Evolutionary conservation across 2,888 invertebrate genomes (phyloP).

Genomic region (Brachycybe producta): DNA sequence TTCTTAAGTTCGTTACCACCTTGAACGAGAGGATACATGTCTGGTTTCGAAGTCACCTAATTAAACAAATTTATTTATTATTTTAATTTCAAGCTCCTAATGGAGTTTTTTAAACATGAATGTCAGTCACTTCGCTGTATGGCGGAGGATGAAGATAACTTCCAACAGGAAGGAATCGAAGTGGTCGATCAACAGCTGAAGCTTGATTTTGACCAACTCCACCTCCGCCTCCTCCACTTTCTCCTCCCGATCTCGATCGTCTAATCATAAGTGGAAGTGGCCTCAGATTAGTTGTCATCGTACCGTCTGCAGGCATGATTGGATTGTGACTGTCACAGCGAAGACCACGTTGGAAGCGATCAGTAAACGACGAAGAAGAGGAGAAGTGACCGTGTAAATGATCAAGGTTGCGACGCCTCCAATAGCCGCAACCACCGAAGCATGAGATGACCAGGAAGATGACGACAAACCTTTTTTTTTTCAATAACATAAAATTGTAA

Average conservation of each 20-base stretch:
- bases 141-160: slow-evolving; percentile 17
- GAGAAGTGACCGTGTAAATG: slow-evolving; percentile 10
- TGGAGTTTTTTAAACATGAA: no score
- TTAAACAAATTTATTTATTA: not conserved
- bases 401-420: slow-evolving; percentile 15
- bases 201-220: not conserved
- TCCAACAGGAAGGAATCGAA: slow-evolving; percentile 13
- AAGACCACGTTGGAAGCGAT: not conserved
- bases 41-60: slow-evolving; percentile 19
- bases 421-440: slow-evolving; percentile 20
- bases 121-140: slow-evolving; percentile 20
- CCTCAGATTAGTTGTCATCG: no score
- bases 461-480: slow-evolving; percentile 17
- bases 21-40: slow-evolving; percentile 19
- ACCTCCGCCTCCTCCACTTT: not conserved
- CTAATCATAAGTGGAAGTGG: no score
- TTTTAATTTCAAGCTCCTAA: no score
- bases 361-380: slow-evolving; percentile 1
- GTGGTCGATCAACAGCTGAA: slow-evolving; percentile 1
- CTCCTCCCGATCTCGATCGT: not conserved
- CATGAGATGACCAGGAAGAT: slow-evolving; percentile 20
- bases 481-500: not conserved
- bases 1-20: slow-evolving; percentile 13
- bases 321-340: slow-evolving; percentile 12
- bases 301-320: not conserved